phyloP scores from a whole-genome alignment of 2,113 vertebrate species.

The Uria aalge region DNA sequence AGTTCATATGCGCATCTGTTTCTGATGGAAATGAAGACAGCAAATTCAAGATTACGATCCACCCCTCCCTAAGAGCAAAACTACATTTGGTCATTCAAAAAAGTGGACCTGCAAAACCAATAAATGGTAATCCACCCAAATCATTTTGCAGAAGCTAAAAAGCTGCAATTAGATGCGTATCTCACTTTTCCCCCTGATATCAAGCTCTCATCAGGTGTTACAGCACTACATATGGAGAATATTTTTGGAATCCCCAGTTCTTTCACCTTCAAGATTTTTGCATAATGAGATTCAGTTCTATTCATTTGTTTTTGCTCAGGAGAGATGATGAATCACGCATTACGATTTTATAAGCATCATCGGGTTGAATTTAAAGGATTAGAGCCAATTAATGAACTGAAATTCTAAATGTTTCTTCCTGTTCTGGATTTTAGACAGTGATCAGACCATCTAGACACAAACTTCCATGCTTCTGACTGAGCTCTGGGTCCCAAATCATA shows the following conservation, averaged over 20 bases:
- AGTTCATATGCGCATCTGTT: accelerated
- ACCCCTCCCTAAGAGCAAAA: not conserved
- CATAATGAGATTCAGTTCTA: slow-evolving; percentile 1
- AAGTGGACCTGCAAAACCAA: not conserved
- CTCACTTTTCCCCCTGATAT: not conserved
- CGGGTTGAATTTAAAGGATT: not conserved
- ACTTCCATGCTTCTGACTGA: not conserved
- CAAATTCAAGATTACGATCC: not conserved
- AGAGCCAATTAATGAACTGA: not conserved
- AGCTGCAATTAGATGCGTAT: not conserved
- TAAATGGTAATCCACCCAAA: not conserved
- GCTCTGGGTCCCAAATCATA: not conserved
- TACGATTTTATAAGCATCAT: not conserved
- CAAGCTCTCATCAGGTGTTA: slow-evolving; percentile 14
- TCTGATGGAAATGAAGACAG: not conserved
- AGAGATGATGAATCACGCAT: not conserved
- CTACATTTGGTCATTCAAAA: not conserved
- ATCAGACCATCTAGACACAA: not conserved
- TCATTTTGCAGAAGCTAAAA: not conserved
- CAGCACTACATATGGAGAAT: not conserved
- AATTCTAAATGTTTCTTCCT: not conserved
- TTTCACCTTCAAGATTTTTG: slow-evolving; percentile 26
- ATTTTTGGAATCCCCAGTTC: slow-evolving; percentile 36
- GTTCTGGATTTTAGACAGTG: not conserved
- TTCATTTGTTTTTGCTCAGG: not conserved